Evolutionary conservation across 2,797 vertebrate genomes (phyloP), one percentile per base, ranked within the genome.

Genomic region (Siniperca obscura): DNA sequence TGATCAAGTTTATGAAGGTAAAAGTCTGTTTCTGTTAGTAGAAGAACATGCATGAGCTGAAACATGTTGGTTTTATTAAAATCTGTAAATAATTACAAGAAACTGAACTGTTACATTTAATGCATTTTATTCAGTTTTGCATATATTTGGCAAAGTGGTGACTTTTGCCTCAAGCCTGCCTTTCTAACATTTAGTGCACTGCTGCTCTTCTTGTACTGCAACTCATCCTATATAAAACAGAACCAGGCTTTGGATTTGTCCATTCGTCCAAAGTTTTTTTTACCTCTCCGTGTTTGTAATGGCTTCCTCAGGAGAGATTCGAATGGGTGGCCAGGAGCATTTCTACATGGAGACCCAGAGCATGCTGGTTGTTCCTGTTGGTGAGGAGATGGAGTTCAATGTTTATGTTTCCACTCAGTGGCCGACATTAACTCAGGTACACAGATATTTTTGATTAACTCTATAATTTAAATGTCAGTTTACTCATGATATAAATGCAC

Each of bases 291-390:
- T 61, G 1, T 30, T 48, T 75, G 59, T 55, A 3, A 14, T 36
- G 17, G 42, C 34, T 17, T 69, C 53, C 67, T 64, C 87, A 97
- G 96, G 96, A 42, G 87, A 91, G 86, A 70, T 96, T 19, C 90
- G 64, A 1, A 62, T 96, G 0, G 95, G 95, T 0, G 96, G 96
- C 4, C 96, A 97, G 88, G 96, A 97, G 52, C 96, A 96, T 88
- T 96, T 96, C 92, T 96, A 96, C 90, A 92, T 96, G 96, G 96
- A 97, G 86, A 96, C 96, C 0, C 96, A 97, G 81, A 96, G 93
- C 88, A 92, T 96, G 88, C 87, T 96, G 81, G 95, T 94, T 0
- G 82, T 96, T 65, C 96, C 96, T 0, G 91, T 94, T 0, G 94
- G 95, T 0, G 96, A 97, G 81, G 95, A 96, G 78, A 87, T 16